Percentiles rank a stretch among this genome's conserved stretches.
Conservation (phyloP, 2,888 invertebrate species). For the Hymenopus coronatus region DNA sequence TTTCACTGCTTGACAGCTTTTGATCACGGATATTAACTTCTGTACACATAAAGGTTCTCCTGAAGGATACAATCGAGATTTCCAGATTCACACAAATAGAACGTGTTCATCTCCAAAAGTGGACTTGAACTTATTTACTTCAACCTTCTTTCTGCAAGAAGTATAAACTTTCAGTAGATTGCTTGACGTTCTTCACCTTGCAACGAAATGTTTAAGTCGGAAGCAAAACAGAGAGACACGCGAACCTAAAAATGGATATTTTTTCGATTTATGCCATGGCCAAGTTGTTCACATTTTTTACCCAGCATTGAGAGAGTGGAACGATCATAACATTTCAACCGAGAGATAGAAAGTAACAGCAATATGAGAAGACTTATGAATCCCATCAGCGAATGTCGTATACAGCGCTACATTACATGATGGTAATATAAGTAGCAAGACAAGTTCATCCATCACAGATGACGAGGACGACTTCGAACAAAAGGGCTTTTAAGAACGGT, state of each 20-base stretch:
- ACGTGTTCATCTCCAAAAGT: no score
- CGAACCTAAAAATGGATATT: not conserved
- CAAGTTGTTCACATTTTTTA: not conserved
- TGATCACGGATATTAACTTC: no score
- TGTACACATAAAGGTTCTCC: no score
- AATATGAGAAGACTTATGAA: not conserved
- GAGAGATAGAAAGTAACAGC: not conserved
- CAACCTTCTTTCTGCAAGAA: not conserved
- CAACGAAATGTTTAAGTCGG: not conserved
- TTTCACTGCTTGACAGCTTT: no score
- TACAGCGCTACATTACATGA: not conserved
- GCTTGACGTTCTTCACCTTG: not conserved
- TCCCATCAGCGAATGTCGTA: not conserved
- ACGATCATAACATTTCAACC: not conserved
- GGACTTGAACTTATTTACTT: no score
- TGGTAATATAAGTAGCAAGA: no score
- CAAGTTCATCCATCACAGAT: no score
- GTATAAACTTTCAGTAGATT: not conserved
- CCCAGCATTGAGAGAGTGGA: not conserved
- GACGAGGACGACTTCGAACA: no score
- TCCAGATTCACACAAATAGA: no score
- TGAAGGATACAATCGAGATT: no score
- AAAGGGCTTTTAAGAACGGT: no score
- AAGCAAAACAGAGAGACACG: not conserved
- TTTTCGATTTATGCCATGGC: not conserved